Base-by-base conservation (phyloP, 2,888 invertebrate species). In the Microdon myrmicae region DNA sequence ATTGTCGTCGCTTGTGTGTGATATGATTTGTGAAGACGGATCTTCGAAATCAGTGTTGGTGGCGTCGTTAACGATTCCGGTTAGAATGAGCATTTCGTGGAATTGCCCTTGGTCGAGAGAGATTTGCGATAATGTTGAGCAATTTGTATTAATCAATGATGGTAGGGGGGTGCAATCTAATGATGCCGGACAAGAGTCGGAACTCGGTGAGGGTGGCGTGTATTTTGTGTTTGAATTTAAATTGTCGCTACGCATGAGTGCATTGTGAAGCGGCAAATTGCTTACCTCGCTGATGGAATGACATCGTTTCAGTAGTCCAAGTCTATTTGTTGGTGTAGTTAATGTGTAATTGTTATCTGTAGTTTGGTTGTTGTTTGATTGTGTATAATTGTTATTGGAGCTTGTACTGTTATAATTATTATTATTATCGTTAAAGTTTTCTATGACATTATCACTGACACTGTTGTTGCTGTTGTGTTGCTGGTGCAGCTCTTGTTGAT, bases 251-350 rank as follows among this genome's bases (percentile, higher is more conserved):
- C 53, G 64, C 64, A 53, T 47, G 64, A 64, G 31, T 64, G 64
- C 22, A 58, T 53, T 58, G 51, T 43, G 58, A 64, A 64, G 64
- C 64, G 64, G 64, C 51, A 64, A 64, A 64, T 64, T 64, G 58
- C 64, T 64, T 51, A 64, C 64, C 64, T 64, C 58, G 47, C 31
- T 58, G 35, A 44, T 39, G 39, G 61, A 61, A 34, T 44, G 35
- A 22, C 61, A 56, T n/a, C 49, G 56, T 56, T 64, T 64, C 41
- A 48, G 34, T 29, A 41, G 34, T 28, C 43, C 35, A 49, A 49
- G n/a, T n/a, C n/a, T 49, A 19, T 41, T 10, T 14, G 28, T 29
- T 34, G 17, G 29, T n/a, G n/a, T n/a, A 39, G 31, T 32, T 39
- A 35, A 23, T 44, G 23, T 32, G 17, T 14, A 23, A 7, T 26